Evolutionary conservation across 1,140 invertebrate genomes (phyloP), one percentile per base, ranked within the genome.

Genomic region (Brachionus sp.): DNA sequence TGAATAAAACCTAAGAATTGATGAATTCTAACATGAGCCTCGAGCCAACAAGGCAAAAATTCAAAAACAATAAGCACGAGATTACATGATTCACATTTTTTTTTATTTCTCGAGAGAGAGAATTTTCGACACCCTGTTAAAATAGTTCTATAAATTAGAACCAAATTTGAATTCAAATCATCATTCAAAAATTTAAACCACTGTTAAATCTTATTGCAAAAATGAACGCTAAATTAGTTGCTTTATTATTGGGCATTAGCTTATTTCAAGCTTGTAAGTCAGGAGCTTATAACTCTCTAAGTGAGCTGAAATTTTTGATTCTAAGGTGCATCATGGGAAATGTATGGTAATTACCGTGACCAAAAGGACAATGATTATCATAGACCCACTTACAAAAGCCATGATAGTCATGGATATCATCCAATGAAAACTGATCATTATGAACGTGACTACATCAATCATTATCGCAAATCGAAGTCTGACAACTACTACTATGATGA

Each of bases 221-320:
- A 70, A 70, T 70, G 66, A 70, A 70, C n/a, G 13, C 37, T 39
- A 37, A 70, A 70, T 39, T 70, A 37, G 66, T 39, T 39, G 33
- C 13, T 39, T 70, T 70, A 39, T n/a, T 39, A 19, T 16, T 70
- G 3, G 66, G 16, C 37, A 19, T 70, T 5, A 16, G 35, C n/a
- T 37, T 70, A n/a, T 37, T 70, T 39, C 66, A 70, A 70, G 50
- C 37, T 42, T 37, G 66, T 39, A 29, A 10, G 57, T 64, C 25
- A 25, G 57, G 23, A 16, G 12, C 23, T 50, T 13, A n/a, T 16
- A 50, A 50, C 4, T 16, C 5, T 50, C 44, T 50, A 50, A 50
- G 50, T 19, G 2, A 9, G 16, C 19, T 57, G 7, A 57, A 50
- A 19, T 57, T 23, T 23, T 57, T 57, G 19, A 23, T 57, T 57